Percentiles rank a stretch among this genome's conserved stretches.
phyloP scores from a whole-genome alignment of 2,888 invertebrate species.

The Lobophora halterata region DNA sequence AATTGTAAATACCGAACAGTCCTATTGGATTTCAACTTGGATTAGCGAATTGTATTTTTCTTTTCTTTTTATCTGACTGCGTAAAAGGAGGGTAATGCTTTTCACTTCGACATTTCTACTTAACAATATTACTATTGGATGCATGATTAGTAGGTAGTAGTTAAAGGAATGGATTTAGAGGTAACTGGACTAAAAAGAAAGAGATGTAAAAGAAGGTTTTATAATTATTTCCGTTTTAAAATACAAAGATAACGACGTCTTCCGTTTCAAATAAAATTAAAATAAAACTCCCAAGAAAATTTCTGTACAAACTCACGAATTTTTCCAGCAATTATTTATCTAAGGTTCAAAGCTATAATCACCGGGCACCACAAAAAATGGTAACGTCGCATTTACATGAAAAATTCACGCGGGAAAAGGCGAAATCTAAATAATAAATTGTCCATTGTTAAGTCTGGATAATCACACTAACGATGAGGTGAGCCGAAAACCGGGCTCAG shows the following conservation, averaged over 20 bases:
- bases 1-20: conserved; percentile 18
- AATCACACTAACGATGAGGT: no score
- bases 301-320: conserved; percentile 27
- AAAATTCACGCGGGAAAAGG: conserved; percentile 56
- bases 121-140: no score
- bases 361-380: conserved; percentile 44
- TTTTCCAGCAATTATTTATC: conserved; percentile 46
- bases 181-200: no score
- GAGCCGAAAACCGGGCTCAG: no score
- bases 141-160: no score
- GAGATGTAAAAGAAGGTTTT: no score
- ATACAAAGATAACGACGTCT: conserved; percentile 20
- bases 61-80: no score
- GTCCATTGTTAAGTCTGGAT: conserved; percentile 67
- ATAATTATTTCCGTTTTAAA: conserved; percentile 3
- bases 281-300: conserved; percentile 29
- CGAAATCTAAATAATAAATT: conserved; percentile 77
- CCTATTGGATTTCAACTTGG: conserved; percentile 24
- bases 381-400: conserved; percentile 60
- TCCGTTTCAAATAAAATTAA: conserved; percentile 33
- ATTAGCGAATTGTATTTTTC: conserved; percentile 10
- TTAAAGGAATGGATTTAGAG: no score
- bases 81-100: no score
- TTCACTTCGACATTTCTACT: no score
- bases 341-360: conserved; percentile 50